Evolutionary conservation across 1,140 invertebrate genomes (phyloP).

Genomic region (Drosophila triauraria): DNA sequence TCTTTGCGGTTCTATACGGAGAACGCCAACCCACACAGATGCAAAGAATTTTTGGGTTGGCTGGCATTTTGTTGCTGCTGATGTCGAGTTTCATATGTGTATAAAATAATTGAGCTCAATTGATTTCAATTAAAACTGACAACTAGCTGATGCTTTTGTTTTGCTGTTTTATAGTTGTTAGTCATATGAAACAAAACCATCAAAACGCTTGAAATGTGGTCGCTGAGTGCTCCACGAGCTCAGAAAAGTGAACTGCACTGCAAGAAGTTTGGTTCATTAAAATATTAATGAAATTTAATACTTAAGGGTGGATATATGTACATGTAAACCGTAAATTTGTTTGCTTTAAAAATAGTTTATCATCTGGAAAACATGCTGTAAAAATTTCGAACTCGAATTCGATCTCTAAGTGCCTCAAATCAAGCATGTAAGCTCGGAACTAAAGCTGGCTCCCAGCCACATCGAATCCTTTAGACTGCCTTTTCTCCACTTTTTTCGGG

Average conservation of each 20-base stretch:
- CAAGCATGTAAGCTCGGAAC: no score
- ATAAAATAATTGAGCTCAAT: constrained; percentile 83
- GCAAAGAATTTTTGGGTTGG: constrained; percentile 35
- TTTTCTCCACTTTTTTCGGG: no score
- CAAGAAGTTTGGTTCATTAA: neutral
- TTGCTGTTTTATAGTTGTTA: constrained; percentile 44
- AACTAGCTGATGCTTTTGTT: constrained; percentile 59
- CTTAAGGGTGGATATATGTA: no score
- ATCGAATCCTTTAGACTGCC: no score
- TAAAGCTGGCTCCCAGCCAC: no score
- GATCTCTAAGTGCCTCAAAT: no score
- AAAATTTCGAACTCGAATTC: no score
- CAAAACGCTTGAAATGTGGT: constrained; percentile 41
- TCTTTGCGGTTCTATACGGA: constrained; percentile 30
- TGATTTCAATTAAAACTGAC: constrained; percentile 82
- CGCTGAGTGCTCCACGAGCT: constrained; percentile 20
- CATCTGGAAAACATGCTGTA: no score
- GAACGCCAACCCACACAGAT: constrained; percentile 63
- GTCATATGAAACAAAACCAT: constrained; percentile 59
- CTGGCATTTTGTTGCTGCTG: constrained; percentile 37
- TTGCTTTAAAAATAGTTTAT: no score
- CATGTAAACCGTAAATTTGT: no score
- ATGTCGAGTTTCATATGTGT: constrained; percentile 74
- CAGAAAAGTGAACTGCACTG: constrained; percentile 14
- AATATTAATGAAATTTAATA: no score